These are phyloP conservation scores for Drosophila cardini DNA, from an alignment of 1,140 invertebrate species.

Conservation along the genomic window DNA sequence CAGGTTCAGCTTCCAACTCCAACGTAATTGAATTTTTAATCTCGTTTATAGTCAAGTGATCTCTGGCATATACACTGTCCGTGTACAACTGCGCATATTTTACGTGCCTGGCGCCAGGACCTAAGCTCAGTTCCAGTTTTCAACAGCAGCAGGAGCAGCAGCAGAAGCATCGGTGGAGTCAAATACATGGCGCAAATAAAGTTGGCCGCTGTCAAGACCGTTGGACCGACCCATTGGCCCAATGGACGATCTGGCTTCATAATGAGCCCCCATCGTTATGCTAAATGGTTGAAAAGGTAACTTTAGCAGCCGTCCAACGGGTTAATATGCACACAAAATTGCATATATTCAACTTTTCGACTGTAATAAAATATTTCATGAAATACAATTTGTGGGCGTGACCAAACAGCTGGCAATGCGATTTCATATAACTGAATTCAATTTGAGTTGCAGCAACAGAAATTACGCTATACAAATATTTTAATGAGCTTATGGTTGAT, in stretches of 20 bases:
- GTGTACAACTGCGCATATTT: constrained; percentile 80
- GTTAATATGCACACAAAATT: constrained; percentile 70
- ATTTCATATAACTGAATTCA: neutral
- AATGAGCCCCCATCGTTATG: constrained; percentile 74
- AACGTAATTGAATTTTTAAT: constrained; percentile 84
- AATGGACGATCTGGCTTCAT: constrained; percentile 39
- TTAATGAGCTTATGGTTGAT: constrained; percentile 58
- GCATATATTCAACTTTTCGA: constrained; percentile 73
- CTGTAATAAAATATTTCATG: constrained; percentile 70
- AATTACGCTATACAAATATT: constrained; percentile 42
- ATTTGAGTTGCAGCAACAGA: neutral
- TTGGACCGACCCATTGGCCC: neutral
- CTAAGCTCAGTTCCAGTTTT: constrained; percentile 36
- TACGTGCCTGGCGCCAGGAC: constrained; percentile 63
- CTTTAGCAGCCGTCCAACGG: constrained; percentile 35
- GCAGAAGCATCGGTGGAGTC: constrained; percentile 18
- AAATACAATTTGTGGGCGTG: constrained; percentile 50
- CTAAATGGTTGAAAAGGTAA: constrained; percentile 75
- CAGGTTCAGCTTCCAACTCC: constrained; percentile 78
- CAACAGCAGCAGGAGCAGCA: constrained; percentile 27
- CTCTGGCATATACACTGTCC: constrained; percentile 78
- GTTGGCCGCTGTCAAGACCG: constrained; percentile 48
- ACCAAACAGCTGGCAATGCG: constrained; percentile 44
- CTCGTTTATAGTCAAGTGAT: constrained; percentile 84
- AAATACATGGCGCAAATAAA: constrained; percentile 77